Percentiles rank a stretch among this genome's conserved stretches.
phyloP scores from a whole-genome alignment of 2,797 vertebrate genomes.

The Austrolebias charrua region DNA sequence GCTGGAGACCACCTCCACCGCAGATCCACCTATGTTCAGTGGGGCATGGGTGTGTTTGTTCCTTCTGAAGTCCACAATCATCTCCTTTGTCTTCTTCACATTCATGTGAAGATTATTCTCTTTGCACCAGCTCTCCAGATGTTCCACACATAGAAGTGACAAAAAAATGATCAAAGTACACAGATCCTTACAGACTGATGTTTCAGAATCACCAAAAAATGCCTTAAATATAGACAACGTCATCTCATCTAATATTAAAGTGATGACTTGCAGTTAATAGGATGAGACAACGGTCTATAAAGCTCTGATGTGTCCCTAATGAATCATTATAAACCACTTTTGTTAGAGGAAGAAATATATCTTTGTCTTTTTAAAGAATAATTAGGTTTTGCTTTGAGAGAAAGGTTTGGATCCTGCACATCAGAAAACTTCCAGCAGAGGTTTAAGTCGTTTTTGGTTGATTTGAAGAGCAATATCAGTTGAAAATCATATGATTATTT shows the following conservation, averaged over 20 bases:
- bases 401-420: not conserved
- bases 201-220: not conserved
- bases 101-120: too few species aligned
- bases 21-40: too few species aligned
- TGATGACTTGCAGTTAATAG: not conserved
- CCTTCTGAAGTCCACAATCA: too few species aligned
- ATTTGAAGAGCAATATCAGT: constrained; percentile 4
- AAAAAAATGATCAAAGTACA: too few species aligned
- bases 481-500: constrained; percentile 28
- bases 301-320: not conserved
- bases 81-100: too few species aligned
- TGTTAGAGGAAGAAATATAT: not conserved
- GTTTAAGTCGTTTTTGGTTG: constrained; percentile 3
- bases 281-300: not conserved
- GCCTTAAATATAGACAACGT: not conserved
- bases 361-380: not conserved
- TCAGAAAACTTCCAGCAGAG: constrained; percentile 7
- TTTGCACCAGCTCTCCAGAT: too few species aligned
- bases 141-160: too few species aligned
- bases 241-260: not conserved
- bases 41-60: too few species aligned
- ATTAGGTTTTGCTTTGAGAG: not conserved
- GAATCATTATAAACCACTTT: not conserved
- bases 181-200: not conserved
- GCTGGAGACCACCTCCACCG: too few species aligned